Evolutionary conservation across 64 coral and sea anemone species (phyloP), one percentile per base, ranked within the genome.

Genomic region (Porites australiensis): DNA sequence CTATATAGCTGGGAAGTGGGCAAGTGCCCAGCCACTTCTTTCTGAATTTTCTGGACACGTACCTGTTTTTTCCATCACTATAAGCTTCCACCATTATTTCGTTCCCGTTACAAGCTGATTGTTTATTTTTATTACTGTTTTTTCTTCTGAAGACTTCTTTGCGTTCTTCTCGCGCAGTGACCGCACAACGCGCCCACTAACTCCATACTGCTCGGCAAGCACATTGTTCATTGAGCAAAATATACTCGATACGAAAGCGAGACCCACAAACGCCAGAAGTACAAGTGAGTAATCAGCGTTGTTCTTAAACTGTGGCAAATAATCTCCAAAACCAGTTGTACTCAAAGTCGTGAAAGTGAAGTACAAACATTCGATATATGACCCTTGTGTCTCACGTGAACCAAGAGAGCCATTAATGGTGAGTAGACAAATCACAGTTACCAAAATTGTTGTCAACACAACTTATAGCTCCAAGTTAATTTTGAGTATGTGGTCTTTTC

Each of bases 301-400:
- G 44, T 58, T 53, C 0, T 77, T 7, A 62, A 94, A 94, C 57
- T 88, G 80, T 2, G 92, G 95, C 15, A 94, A 82, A 71, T 74
- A 88, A 63, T 97, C 95, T 0, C 95, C 95, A 65, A 93, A 97
- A 4, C 95, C 95, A 77, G 94, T 97, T 6, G 95, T 97, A 58
- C 85, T 94, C 9, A 97, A 58, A 44, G 95, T 94, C 6, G 72
- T 81, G 37, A 94, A 97, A 0, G 88, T 91, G 55, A 97, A 94
- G 48, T 97, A 94, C 27, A 94, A 80, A 53, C 95, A 67, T 15
- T 94, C 82, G 8, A 97, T 66, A 57, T 91, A 94, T 20, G 92
- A 87, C 92, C 91, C 2, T 86, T 60, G 46, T 90, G 70, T 72
- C 95, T 88, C 6, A 79, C 18, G 19, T 91, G 70, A 2, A 96